Evolutionary conservation across 1,140 invertebrate genomes (phyloP).

Genomic region (Bombus huntii): DNA sequence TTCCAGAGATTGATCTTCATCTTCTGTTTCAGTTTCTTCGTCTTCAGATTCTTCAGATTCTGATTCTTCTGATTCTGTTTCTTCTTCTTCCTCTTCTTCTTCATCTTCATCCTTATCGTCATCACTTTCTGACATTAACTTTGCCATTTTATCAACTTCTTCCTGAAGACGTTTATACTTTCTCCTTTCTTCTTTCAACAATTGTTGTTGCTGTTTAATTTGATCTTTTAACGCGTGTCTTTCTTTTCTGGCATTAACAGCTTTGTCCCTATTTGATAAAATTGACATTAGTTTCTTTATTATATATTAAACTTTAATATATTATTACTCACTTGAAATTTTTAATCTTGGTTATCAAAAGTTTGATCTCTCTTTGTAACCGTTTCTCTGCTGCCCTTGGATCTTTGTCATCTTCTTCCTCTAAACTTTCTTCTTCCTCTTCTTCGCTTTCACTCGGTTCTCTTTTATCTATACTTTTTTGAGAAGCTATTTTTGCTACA

Average conservation of each 20-base stretch:
- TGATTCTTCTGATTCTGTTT: conserved; percentile 71
- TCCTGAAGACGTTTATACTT: conserved; percentile 91
- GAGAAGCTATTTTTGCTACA: conserved; percentile 78
- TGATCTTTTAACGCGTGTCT: conserved; percentile 89
- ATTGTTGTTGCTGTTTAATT: conserved; percentile 90
- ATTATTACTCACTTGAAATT: conserved; percentile 84
- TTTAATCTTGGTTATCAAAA: conserved; percentile 89
- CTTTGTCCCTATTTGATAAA: conserved; percentile 84
- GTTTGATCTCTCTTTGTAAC: conserved; percentile 88
- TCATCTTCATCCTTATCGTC: conserved; percentile 85
- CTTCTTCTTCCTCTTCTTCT: conserved; percentile 85
- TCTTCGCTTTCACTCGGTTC: conserved; percentile 78
- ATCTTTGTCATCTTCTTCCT: conserved; percentile 85
- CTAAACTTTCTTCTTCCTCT: conserved; percentile 85
- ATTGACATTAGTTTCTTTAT: neutral
- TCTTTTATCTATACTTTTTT: conserved; percentile 79
- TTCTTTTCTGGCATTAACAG: conserved; percentile 90
- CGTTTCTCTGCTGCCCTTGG: conserved; percentile 83
- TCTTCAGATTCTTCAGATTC: conserved; percentile 82
- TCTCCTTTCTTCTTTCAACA: conserved; percentile 88
- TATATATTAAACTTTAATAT: neutral
- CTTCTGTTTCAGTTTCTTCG: conserved; percentile 82
- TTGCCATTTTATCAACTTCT: conserved; percentile 94
- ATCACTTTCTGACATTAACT: conserved; percentile 90
- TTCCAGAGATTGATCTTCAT: conserved; percentile 83